Conservation (phyloP, 2,888 invertebrate genomes). For the Euplagia quadripunctaria region DNA sequence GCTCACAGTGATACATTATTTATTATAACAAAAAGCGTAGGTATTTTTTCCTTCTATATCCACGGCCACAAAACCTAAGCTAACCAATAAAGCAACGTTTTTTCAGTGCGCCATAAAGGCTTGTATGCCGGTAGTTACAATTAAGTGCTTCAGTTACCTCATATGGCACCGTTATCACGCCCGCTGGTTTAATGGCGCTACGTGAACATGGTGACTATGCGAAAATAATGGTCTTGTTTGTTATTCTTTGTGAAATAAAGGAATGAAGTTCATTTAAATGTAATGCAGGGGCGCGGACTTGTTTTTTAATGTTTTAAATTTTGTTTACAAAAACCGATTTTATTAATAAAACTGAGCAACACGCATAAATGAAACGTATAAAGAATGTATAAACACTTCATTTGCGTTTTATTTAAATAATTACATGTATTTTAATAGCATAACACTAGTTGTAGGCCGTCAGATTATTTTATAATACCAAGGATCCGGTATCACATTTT, state of each 20-base stretch:
- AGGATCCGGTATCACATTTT: too few relatives aligned
- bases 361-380: too few relatives aligned
- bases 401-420: too few relatives aligned
- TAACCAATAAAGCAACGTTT: background rate
- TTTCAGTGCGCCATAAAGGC: constrained; percentile 9
- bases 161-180: background rate
- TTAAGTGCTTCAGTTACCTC: constrained; percentile 8
- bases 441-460: too few relatives aligned
- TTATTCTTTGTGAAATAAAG: background rate
- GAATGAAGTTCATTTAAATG: background rate
- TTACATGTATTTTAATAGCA: too few relatives aligned
- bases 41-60: background rate
- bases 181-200: background rate
- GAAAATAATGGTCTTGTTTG: constrained; percentile 1
- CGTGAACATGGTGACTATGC: constrained; percentile 1
- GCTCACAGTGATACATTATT: too few relatives aligned
- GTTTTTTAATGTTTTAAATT: background rate
- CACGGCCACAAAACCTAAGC: background rate
- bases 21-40: too few relatives aligned
- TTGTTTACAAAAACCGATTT: background rate
- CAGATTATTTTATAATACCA: too few relatives aligned
- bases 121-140: constrained; percentile 5
- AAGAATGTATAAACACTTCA: too few relatives aligned
- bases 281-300: background rate
- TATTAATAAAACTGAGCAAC: background rate